A percentile compares a stretch with the other conserved stretches of the same genome.
Conservation (phyloP, 2,113 vertebrate species). For the Myotis brandtii region DNA sequence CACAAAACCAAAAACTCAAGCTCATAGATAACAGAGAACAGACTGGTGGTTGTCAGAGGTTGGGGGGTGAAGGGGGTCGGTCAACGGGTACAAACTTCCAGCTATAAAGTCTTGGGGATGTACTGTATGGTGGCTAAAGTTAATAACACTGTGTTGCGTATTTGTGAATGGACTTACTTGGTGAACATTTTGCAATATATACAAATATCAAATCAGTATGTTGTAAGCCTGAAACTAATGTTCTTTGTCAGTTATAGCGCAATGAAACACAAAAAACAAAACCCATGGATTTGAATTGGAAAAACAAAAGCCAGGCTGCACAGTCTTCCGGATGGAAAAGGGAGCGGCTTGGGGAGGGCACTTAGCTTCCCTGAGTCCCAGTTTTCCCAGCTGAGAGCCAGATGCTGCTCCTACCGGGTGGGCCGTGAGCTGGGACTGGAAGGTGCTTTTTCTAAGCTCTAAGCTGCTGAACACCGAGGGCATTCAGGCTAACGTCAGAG, state of each 20-base stretch:
- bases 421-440: background rate
- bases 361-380: background rate
- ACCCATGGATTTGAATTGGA: background rate
- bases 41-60: background rate
- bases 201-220: background rate
- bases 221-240: background rate
- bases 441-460: background rate
- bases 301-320: too few relatives aligned
- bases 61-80: background rate
- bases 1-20: background rate
- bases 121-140: background rate
- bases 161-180: background rate
- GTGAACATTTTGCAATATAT: background rate
- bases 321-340: background rate
- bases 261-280: background rate
- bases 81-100: background rate
- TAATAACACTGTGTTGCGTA: fast-evolving
- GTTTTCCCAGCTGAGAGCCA: background rate
- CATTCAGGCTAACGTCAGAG: background rate
- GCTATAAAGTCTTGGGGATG: background rate
- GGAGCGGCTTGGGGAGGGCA: fast-evolving
- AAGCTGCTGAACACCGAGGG: background rate
- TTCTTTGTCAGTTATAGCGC: background rate
- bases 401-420: fast-evolving
- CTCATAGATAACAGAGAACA: background rate